Evolutionary conservation across 2,113 vertebrate species (phyloP).

Genomic region (Mesembrinibis cayennensis): DNA sequence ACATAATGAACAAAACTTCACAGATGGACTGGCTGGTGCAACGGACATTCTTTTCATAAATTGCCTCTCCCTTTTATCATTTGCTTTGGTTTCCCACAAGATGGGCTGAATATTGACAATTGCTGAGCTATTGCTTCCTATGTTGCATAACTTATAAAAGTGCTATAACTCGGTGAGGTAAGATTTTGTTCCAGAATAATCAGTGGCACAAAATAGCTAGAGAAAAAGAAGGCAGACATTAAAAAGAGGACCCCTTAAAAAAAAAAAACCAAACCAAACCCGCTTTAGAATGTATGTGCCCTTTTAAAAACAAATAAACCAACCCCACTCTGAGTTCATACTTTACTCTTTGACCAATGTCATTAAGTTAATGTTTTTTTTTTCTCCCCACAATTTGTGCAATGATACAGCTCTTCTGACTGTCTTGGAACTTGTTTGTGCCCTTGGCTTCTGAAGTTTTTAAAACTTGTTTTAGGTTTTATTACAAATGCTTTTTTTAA

Average conservation of each 20-base stretch:
- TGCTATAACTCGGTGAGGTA: constrained; percentile 5
- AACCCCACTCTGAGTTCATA: not conserved
- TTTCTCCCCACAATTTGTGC: not conserved
- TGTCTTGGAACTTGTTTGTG: constrained; percentile 44
- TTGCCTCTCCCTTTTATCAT: not conserved
- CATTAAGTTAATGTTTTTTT: not conserved
- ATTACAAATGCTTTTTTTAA: constrained; percentile 62
- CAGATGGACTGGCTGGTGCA: constrained; percentile 31
- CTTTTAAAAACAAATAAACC: not conserved
- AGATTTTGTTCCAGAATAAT: constrained; percentile 50
- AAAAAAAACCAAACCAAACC: not conserved
- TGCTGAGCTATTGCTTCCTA: constrained; percentile 13
- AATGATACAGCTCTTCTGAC: constrained; percentile 28
- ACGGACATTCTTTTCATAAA: not conserved
- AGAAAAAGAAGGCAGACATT: not conserved
- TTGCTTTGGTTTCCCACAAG: constrained; percentile 1
- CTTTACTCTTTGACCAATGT: constrained; percentile 17
- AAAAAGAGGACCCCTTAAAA: not conserved
- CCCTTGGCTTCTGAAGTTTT: constrained; percentile 50
- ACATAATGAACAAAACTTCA: not conserved
- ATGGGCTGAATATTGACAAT: constrained; percentile 9
- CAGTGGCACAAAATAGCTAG: constrained; percentile 19
- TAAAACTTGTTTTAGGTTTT: constrained; percentile 59
- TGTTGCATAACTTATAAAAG: constrained; percentile 25
- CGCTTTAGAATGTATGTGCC: not conserved